A percentile compares a stretch with the other conserved stretches of the same genome.
Evolutionary conservation across 2,888 invertebrate species (phyloP).

Genomic region (Cheilosia variabilis): DNA sequence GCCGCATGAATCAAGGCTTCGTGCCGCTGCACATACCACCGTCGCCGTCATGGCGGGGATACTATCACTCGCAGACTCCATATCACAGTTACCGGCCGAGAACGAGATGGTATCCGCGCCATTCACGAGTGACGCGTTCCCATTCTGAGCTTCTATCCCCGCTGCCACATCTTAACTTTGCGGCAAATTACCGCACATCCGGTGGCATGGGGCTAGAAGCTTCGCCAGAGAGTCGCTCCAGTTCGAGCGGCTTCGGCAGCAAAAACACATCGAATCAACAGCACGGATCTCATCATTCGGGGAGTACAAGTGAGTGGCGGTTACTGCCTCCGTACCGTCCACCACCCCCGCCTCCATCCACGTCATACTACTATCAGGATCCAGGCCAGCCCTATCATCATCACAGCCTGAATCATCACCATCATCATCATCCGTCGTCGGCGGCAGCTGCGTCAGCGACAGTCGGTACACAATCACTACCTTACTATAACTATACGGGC

Average conservation of each 20-base stretch:
- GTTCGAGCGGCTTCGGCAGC: conserved; percentile 95
- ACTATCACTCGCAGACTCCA: conserved; percentile 83
- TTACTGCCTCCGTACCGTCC: conserved; percentile 90
- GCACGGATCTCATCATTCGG: conserved; percentile 90
- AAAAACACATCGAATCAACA: conserved; percentile 93
- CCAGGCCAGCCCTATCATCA: conserved; percentile 73
- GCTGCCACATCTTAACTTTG: conserved; percentile 84
- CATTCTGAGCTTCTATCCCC: conserved; percentile 88
- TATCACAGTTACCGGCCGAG: conserved; percentile 85
- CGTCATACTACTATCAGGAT: conserved; percentile 80
- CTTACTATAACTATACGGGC: conserved; percentile 76
- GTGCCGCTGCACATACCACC: conserved; percentile 88
- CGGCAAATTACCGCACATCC: conserved; percentile 76
- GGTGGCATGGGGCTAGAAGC: conserved; percentile 86
- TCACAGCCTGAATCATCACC: conserved; percentile 77
- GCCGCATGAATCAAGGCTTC: conserved; percentile 85
- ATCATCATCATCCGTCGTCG: conserved; percentile 70
- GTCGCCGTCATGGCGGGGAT: conserved; percentile 85
- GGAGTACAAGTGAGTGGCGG: conserved; percentile 91
- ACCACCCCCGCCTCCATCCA: conserved; percentile 87
- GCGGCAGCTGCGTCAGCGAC: conserved; percentile 45
- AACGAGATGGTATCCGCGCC: conserved; percentile 87
- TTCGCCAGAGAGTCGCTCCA: conserved; percentile 94
- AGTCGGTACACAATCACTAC: conserved; percentile 75
- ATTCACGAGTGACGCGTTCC: conserved; percentile 87